A percentile compares a stretch with the other conserved stretches of the same genome.
phyloP scores from a whole-genome alignment of 2,113 vertebrate genomes.

The Nothocercus julius region DNA sequence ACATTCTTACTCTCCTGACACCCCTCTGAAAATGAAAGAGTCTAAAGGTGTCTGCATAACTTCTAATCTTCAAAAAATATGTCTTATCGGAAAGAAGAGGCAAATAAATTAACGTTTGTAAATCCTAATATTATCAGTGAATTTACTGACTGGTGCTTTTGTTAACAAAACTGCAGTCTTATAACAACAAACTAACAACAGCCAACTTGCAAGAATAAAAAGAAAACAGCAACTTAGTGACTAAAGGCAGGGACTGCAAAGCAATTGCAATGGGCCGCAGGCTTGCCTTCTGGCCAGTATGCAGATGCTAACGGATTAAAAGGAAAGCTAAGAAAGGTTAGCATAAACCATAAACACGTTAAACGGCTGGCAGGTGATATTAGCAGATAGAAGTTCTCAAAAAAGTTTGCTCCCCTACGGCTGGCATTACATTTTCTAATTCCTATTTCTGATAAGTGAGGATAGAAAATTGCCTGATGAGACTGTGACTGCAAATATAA shows the following conservation, averaged over 20 bases:
- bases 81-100: background rate
- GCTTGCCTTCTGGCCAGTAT: slow-evolving; percentile 17
- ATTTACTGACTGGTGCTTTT: slow-evolving; percentile 12
- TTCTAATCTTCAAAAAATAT: background rate
- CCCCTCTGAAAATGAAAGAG: background rate
- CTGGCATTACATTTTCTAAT: slow-evolving; percentile 41
- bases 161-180: slow-evolving; percentile 16
- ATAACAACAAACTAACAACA: background rate
- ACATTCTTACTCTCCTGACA: background rate
- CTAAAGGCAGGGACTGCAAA: background rate
- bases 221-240: background rate
- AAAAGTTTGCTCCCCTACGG: slow-evolving; percentile 35
- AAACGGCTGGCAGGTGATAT: slow-evolving; percentile 57
- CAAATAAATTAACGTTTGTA: slow-evolving; percentile 3
- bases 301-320: slow-evolving; percentile 12
- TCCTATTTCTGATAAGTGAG: slow-evolving; percentile 43
- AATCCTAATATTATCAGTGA: background rate
- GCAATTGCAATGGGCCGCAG: background rate
- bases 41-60: background rate
- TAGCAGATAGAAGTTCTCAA: slow-evolving; percentile 27
- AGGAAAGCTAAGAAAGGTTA: slow-evolving; percentile 40
- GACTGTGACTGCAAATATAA: background rate
- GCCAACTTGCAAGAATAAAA: slow-evolving; percentile 1
- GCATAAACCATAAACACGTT: slow-evolving; percentile 53
- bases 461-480: slow-evolving; percentile 15